Percentiles rank a stretch among this genome's conserved stretches.
These are phyloP conservation scores for Notothenia coriiceps DNA, from an alignment of 2,113 vertebrate genomes.

Conservation along the genomic window DNA sequence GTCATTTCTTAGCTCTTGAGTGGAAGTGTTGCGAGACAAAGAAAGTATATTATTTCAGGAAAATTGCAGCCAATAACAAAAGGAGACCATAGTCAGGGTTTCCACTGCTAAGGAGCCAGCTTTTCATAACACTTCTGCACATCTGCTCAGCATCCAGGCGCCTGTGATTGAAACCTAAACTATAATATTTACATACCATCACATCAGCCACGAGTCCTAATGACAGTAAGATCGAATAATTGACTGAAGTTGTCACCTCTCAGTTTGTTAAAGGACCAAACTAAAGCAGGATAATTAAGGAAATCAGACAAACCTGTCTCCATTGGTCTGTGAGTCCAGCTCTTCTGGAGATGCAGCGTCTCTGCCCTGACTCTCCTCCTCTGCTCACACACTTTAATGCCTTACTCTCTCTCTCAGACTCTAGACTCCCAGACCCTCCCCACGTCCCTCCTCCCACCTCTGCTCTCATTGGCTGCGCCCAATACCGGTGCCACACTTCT, in stretches of 20 bases:
- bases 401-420: slow-evolving; percentile 32
- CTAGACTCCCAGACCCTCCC: slow-evolving; percentile 46
- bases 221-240: background rate
- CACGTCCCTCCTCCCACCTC: slow-evolving; percentile 43
- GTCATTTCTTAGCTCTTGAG: background rate
- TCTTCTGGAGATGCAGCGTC: slow-evolving; percentile 67
- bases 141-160: slow-evolving; percentile 62
- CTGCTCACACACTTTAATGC: slow-evolving; percentile 53
- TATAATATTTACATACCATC: slow-evolving; percentile 10
- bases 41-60: slow-evolving; percentile 23
- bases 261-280: background rate
- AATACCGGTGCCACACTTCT: slow-evolving; percentile 58
- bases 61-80: slow-evolving; percentile 42
- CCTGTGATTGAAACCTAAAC: slow-evolving; percentile 37
- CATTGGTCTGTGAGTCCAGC: slow-evolving; percentile 60
- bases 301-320: slow-evolving; percentile 64
- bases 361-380: slow-evolving; percentile 55
- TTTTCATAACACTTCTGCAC: slow-evolving; percentile 56
- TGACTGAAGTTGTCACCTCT: background rate
- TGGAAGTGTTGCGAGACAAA: background rate
- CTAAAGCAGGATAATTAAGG: background rate
- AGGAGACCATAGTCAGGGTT: slow-evolving; percentile 47
- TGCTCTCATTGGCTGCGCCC: slow-evolving; percentile 60
- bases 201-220: slow-evolving; percentile 8
- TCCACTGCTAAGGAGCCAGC: slow-evolving; percentile 41